Conservation (phyloP, 2,113 vertebrate species). For the Anser brachyrhynchus region DNA sequence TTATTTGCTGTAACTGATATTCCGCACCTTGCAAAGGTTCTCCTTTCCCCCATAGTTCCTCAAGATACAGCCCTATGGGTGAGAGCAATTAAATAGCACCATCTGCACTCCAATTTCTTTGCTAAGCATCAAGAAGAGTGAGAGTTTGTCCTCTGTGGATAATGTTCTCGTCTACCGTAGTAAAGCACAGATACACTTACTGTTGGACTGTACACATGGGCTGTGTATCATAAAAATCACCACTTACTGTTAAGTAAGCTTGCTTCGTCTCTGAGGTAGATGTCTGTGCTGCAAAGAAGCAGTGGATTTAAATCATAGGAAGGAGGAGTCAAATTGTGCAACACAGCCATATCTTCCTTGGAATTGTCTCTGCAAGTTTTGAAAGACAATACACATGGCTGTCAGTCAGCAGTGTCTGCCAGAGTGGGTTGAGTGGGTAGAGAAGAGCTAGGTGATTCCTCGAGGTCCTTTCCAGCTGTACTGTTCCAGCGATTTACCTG, state of each 20-base stretch:
- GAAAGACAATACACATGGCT: neutral
- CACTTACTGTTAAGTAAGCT: neutral
- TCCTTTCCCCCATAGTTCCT: neutral
- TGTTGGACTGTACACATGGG: neutral
- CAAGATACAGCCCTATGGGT: neutral
- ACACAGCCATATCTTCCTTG: neutral
- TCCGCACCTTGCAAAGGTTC: neutral
- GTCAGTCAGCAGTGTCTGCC: neutral
- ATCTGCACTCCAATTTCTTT: neutral
- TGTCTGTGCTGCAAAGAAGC: neutral
- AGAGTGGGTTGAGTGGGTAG: neutral
- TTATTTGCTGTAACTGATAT: neutral
- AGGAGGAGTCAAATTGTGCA: neutral
- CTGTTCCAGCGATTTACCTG: neutral
- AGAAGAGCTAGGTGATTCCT: neutral
- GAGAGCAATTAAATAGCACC: neutral
- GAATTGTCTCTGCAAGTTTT: neutral
- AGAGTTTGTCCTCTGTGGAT: neutral
- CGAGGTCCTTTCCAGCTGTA: neutral
- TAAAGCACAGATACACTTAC: neutral
- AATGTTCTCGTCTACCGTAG: no score
- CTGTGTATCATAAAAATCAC: neutral
- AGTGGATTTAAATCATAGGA: neutral
- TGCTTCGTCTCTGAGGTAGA: neutral
- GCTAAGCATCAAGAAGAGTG: neutral